Base-by-base conservation (phyloP, 2,113 vertebrate species). In the Podiceps cristatus region DNA sequence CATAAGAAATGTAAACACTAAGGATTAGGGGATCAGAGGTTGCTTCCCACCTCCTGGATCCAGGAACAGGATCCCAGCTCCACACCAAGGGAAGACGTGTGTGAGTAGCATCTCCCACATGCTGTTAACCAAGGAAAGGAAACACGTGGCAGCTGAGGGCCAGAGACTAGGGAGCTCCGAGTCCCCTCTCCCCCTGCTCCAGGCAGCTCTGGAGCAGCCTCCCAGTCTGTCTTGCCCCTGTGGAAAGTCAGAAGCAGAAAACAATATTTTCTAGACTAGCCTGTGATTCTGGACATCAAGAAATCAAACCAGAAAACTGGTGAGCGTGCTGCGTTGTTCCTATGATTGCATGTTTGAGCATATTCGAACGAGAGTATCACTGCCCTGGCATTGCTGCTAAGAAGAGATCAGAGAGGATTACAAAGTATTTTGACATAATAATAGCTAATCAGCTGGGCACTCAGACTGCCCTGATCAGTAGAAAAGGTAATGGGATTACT, bases 381-480 rank as follows among this genome's bases (percentile, higher is more conserved):
- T 91, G 66, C 75, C 31, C 80, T 87, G 62, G 89, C 74, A 87
- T 55, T 2, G 4, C 73, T 93, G 74, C 78, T 88, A 93, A 97
- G 89, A 95, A 85, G 89, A 91, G 93, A 95, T 93, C 94, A 93
- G 87, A 73, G 93, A 85, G 86, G 87, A 96, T 97, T 96, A 91
- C 28, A 8, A 62, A 93, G 93, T 95, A 88, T 97, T 96, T 95
- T 95, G 81, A 94, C 80, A 95, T 76, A 85, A 73, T 94, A 96
- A 88, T 91, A 96, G 95, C 73, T 97, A 97, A 96, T 96, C 90
- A 96, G 50, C 86, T 90, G 89, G 67, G n/a, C 62, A 91, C 58
- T 94, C 77, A 69, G 80, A 66, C 74, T 96, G 91, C 88, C 86
- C 63, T n/a, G 86, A 91, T 72, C 91, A 87, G 75, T 78, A 71